Evolutionary conservation across 2,797 vertebrate species (phyloP).

Genomic region (Pachyuromys duprasi): DNA sequence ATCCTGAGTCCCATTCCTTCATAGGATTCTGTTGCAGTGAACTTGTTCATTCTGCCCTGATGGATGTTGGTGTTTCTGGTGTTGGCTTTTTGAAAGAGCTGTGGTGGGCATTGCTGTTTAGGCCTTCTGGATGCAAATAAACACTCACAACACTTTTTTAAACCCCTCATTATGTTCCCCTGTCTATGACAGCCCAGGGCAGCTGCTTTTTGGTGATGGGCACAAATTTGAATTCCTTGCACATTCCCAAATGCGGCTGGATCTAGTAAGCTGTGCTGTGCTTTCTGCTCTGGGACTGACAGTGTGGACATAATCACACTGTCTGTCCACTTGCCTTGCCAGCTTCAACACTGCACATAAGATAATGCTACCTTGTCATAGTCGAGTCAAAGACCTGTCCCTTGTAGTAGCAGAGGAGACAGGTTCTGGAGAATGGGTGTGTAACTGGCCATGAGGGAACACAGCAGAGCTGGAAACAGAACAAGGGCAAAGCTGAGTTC

Average conservation of each 20-base stretch:
- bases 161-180: no score
- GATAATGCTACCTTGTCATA: neutral
- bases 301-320: neutral
- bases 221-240: neutral
- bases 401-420: neutral
- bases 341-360: neutral
- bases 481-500: accelerated
- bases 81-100: neutral
- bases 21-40: neutral
- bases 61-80: neutral
- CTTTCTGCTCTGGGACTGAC: neutral
- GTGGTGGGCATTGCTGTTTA: neutral
- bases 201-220: neutral
- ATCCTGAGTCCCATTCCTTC: neutral
- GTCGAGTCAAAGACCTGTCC: neutral
- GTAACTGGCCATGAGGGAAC: no score
- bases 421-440: neutral
- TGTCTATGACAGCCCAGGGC: neutral
- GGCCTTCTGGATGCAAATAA: neutral
- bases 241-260: neutral
- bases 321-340: no score
- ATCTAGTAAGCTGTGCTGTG: neutral
- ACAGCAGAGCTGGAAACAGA: accelerated
- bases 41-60: neutral
- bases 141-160: neutral